Evolutionary conservation across 2,888 invertebrate genomes (phyloP), one percentile per base, ranked within the genome.

Genomic region (Tachystola acroxantha): DNA sequence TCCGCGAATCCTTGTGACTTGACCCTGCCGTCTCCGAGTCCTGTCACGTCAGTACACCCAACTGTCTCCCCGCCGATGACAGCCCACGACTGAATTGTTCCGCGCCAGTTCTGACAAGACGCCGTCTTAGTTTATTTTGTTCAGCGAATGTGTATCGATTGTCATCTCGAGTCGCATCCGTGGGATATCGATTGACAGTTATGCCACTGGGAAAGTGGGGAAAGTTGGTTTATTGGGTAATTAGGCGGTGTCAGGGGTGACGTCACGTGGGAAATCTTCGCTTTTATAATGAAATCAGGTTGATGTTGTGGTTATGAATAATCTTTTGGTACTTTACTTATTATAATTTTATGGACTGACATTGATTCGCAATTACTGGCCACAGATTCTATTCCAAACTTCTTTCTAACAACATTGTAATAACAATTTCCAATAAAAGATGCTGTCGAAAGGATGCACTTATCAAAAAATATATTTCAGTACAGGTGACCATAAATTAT

Each of bases 31-130:
- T 35, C 32, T 13, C 28, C 19, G 32, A 40, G 36, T 42, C 39
- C 27, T 30, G 45, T 48, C 50, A 46, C 50, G 50, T 51, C 52
- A 53, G 36, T 46, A 37, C 47, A 42, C 60, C 59, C 57, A 51
- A 50, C 59, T 63, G 79, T 72, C 76, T 66, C 64, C 56, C 49
- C 60, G 50, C 48, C 69, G 72, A 73, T 81, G 84, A 84, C 81
- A 79, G 66, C 51, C 61, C 65, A 64, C 72, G 70, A 76, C 78
- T 74, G 77, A 70, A 74, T 70, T 68, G 78, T 75, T 69, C 75
- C 64, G 58, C 60, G 59, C 57, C 60, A 51, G 46, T 53, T 51
- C 53, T 54, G 33, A 56, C 50, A 46, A 34, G 42, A 11, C 45
- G 38, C 47, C 42, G 53, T 57, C 59, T 59, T 50, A 50, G 57